Evolutionary conservation across 2,797 vertebrate species (phyloP), one percentile per base, ranked within the genome.

Genomic region (Malurus leucopterus): DNA sequence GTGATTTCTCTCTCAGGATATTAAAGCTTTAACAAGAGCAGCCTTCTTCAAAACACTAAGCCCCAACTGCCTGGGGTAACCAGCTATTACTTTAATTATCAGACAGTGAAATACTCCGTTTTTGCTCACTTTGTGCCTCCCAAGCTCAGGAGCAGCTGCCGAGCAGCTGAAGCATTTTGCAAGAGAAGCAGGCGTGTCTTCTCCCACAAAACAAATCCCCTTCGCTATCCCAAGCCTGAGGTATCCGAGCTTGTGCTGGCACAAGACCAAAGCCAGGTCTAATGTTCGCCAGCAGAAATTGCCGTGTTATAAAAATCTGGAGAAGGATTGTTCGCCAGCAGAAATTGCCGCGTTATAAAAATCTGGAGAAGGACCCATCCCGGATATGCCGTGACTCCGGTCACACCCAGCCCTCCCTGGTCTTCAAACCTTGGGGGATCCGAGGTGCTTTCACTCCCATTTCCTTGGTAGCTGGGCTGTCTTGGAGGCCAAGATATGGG

Each of bases 361-460:
- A 13, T 5, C 6, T 2, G 0, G 38, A 58, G 24, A 59, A 47
- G 41, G 20, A 16, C 17, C 21, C 18, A 51, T n/a, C 64, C 47
- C 5, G 2, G 13, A 17, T n/a, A 8, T 0, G 1, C n/a, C 3
- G 0, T 5, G 9, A 12, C 46, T 46, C 24, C 1, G 0, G 15
- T 22, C 0, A 10, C 9, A 49, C 34, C 32, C 49, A 26, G 36
- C 44, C 36, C 21, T 27, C 10, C 27, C 51, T 1, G 1, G 3
- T 49, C 38, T 55, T 32, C 55, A 57, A 15, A 26, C 2, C 20
- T 32, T 3, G 1, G 0, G 4, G 17, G 5, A 2, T 22, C 5
- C 0, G 1, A 38, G 24, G 12, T 30, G 43, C 23, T 24, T 84
- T 49, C 38, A 6, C 19, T 58, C 26, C 29, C 5, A 1, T 43